Percentiles rank a stretch among this genome's conserved stretches.
Evolutionary conservation across 2,888 invertebrate genomes (phyloP).

Genomic region (Drosophila kokeensis): DNA sequence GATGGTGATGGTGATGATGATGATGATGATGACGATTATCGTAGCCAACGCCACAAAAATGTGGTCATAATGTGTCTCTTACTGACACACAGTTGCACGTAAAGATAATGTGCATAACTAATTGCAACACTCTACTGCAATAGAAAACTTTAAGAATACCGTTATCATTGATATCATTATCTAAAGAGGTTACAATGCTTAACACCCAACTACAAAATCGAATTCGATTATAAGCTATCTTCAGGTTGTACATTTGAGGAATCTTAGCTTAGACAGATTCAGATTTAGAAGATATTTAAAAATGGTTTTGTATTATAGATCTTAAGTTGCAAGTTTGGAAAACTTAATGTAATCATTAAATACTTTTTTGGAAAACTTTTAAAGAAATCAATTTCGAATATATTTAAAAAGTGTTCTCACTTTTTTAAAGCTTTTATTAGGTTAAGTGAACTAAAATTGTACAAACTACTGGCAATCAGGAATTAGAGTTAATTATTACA

Average conservation of each 20-base stretch:
- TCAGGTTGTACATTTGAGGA: not conserved
- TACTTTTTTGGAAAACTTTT: not conserved
- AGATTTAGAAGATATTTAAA: not conserved
- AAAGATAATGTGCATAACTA: not conserved
- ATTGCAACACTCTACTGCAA: not conserved
- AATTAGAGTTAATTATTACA: not conserved
- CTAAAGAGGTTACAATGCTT: not conserved
- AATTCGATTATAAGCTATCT: not conserved
- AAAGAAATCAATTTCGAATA: not conserved
- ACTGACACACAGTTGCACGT: not conserved
- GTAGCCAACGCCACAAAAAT: constrained; percentile 26
- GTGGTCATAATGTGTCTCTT: not conserved
- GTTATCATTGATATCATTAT: not conserved
- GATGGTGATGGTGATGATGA: constrained; percentile 1
- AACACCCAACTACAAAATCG: not conserved
- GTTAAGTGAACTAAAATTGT: not conserved
- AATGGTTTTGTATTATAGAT: not conserved
- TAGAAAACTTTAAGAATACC: no score
- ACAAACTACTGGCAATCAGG: not conserved
- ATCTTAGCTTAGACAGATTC: not conserved
- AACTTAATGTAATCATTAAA: not conserved
- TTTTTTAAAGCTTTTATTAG: not conserved
- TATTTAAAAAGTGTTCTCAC: not conserved
- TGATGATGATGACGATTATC: constrained; percentile 12
- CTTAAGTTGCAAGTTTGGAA: not conserved